Base-by-base conservation (phyloP, 2,797 vertebrate species). In the Macrochelys suwanniensis region DNA sequence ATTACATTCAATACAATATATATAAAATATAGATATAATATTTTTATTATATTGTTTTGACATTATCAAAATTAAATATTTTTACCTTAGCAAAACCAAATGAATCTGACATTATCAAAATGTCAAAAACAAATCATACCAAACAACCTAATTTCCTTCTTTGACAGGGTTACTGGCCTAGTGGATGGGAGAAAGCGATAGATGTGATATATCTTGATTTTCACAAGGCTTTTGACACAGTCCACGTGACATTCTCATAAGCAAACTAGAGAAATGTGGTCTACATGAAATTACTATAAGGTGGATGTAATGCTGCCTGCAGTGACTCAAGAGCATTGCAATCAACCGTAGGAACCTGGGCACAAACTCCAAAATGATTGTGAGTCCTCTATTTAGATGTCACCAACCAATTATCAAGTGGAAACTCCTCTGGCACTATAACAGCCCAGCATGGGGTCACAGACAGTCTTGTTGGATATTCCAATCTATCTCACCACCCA, bases 81-180 rank as follows among this genome's bases (percentile, higher is more conserved):
- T 61, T 87, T 65, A 86, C 86, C 26, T 51, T n/a, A 84, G 82
- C 25, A 1, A 87, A 26, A 87, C 25, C n/a, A 37, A 88, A 82
- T 26, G 42, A 42, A 65, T 84, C 92, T 94, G 83, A 54, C 87
- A 68, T 84, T 87, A 59, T 37, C 83, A 93, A 93, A 96, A 85
- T 12, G 65, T 71, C 65, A 71, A 71, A 71, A 71, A 42, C 65
- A 71, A 71, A 71, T 42, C 65, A 71, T 42, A 37, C n/a, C 65
- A 71, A 42, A 37, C n/a, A 37, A 71, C 65, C 65, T 71, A 42
- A 37, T 25, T 71, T 71, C 65, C n/a, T 71, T 71, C n/a, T 71
- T 71, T 71, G 65, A 71, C n/a, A 71, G 19, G 17, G 19, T 71
- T 71, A 37, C n/a, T 71, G 65, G n/a, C n/a, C 65, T 71, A 23